These are phyloP conservation scores for Ethmia dodecea DNA, from an alignment of 2,888 invertebrate genomes.

Conservation along the genomic window DNA sequence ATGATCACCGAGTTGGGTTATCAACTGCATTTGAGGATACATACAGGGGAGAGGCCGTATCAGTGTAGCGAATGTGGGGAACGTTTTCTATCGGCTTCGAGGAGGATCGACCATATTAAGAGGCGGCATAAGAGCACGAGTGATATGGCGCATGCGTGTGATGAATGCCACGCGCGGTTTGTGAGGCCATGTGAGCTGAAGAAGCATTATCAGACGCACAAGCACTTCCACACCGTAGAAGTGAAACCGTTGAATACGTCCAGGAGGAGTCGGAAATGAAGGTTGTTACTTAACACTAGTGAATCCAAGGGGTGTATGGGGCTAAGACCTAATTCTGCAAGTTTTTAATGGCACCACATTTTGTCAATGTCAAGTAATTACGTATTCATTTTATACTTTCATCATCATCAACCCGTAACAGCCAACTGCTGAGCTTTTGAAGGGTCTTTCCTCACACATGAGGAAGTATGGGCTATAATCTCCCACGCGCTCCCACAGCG, in stretches of 20 bases:
- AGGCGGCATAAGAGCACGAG: conserved; percentile 43
- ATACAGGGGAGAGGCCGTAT: conserved; percentile 55
- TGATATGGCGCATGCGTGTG: conserved; percentile 49
- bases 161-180: conserved; percentile 49
- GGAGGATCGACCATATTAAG: conserved; percentile 55
- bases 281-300: too few species aligned
- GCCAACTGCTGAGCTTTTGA: too few species aligned
- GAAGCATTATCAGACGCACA: conserved; percentile 55
- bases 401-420: too few species aligned
- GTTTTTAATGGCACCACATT: too few species aligned
- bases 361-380: too few species aligned
- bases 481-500: too few species aligned
- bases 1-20: conserved; percentile 47
- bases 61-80: conserved; percentile 52
- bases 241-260: conserved; percentile 21
- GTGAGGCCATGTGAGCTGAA: conserved; percentile 55
- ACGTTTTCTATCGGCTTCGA: conserved; percentile 54
- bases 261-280: conserved; percentile 8
- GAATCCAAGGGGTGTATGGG: too few species aligned
- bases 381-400: too few species aligned
- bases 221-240: conserved; percentile 33
- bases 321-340: too few species aligned
- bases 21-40: conserved; percentile 50
- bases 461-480: too few species aligned
- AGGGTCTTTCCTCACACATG: too few species aligned